Conservation (phyloP, 1,140 invertebrate genomes). For the Watersipora subatra region DNA sequence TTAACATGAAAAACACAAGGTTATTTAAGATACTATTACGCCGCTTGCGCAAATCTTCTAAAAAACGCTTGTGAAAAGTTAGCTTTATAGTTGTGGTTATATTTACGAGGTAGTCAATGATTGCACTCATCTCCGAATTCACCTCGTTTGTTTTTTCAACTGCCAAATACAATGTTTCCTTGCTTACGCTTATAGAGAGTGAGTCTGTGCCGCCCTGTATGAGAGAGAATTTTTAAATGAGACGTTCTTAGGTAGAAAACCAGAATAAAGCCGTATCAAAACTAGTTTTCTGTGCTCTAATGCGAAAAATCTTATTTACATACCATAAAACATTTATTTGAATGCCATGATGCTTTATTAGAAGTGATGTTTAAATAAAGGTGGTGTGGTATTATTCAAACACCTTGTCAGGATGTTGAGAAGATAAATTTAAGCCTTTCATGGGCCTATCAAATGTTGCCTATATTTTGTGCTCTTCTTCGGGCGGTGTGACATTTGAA, state of each 20-base stretch:
- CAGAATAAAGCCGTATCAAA: slow-evolving; percentile 7
- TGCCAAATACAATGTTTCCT: not conserved
- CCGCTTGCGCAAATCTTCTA: not conserved
- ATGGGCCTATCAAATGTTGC: too few species aligned
- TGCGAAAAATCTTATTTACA: slow-evolving; percentile 6
- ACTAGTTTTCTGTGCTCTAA: slow-evolving; percentile 5
- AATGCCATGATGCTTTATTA: too few species aligned
- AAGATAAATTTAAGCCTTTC: too few species aligned
- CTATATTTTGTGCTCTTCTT: too few species aligned
- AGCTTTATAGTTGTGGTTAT: not conserved
- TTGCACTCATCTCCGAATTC: not conserved
- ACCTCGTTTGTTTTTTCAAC: not conserved
- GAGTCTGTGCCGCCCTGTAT: slow-evolving; percentile 8
- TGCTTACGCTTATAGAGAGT: slow-evolving; percentile 1
- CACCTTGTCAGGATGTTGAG: too few species aligned
- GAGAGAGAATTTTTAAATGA: not conserved
- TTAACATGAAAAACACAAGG: slow-evolving; percentile 1
- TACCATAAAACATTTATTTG: too few species aligned
- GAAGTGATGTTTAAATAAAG: too few species aligned
- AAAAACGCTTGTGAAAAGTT: not conserved
- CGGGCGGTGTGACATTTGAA: too few species aligned
- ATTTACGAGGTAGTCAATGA: not conserved
- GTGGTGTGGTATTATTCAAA: too few species aligned
- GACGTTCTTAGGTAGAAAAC: not conserved
- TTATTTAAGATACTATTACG: not conserved